Percentiles rank a stretch among this genome's conserved stretches.
Evolutionary conservation across 2,797 vertebrate species (phyloP).

Genomic region (Amblyopsis hoosieri): DNA sequence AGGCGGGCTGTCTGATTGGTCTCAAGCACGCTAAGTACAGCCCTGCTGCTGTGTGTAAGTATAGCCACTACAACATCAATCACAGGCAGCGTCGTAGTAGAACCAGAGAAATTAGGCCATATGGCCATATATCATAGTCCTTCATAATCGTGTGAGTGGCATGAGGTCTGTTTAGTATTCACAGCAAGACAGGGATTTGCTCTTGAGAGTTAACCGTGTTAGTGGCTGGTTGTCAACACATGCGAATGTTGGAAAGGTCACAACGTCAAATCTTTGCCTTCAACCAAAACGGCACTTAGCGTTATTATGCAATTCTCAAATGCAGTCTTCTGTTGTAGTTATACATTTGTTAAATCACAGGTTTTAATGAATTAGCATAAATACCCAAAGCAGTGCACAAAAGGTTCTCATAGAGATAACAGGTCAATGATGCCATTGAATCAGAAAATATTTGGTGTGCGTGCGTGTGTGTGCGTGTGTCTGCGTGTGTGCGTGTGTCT

Average conservation of each 20-base stretch:
- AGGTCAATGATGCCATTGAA: too few relatives aligned
- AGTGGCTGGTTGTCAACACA: slow-evolving; percentile 9
- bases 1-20: slow-evolving; percentile 35
- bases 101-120: slow-evolving; percentile 41
- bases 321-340: background rate
- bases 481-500: background rate
- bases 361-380: background rate
- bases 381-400: too few relatives aligned
- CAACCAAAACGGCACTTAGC: slow-evolving; percentile 4
- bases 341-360: background rate
- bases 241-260: slow-evolving; percentile 10
- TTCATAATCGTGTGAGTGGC: slow-evolving; percentile 11
- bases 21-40: slow-evolving; percentile 31
- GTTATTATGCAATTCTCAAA: slow-evolving; percentile 1
- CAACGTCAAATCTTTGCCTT: slow-evolving; percentile 7
- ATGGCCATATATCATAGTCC: slow-evolving; percentile 16
- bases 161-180: slow-evolving; percentile 2
- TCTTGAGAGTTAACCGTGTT: slow-evolving; percentile 24
- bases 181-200: background rate
- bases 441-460: too few relatives aligned
- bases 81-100: slow-evolving; percentile 21
- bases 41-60: slow-evolving; percentile 33
- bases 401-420: too few relatives aligned
- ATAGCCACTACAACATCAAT: slow-evolving; percentile 38
- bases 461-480: too few relatives aligned